These are phyloP conservation scores for Sinocyclocheilus anophthalmus DNA, from an alignment of 2,113 vertebrate genomes.

Conservation along the genomic window DNA sequence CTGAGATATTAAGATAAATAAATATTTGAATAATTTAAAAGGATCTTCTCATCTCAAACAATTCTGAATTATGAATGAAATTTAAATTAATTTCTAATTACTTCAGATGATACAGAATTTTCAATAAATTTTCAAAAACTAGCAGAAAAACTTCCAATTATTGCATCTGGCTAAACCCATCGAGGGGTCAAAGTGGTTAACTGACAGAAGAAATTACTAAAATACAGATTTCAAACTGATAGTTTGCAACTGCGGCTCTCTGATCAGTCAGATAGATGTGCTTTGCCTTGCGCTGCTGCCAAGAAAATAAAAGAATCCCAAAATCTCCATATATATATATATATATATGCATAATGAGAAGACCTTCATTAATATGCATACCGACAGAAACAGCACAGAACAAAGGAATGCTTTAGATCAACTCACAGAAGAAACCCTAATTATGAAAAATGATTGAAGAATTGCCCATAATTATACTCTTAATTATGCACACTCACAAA, in stretches of 20 bases:
- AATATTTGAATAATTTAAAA: background rate
- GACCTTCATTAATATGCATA: constrained; percentile 34
- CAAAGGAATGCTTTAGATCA: constrained; percentile 39
- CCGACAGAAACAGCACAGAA: constrained; percentile 9
- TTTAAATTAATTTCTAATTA: background rate
- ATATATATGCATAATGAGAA: constrained; percentile 28
- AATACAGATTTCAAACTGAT: background rate
- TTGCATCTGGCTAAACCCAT: background rate
- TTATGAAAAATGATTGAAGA: constrained; percentile 29
- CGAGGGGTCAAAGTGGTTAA: background rate
- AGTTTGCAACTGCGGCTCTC: background rate
- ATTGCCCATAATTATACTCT: constrained; percentile 39
- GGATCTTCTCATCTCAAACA: background rate
- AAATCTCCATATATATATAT: constrained; percentile 22
- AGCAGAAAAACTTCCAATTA: background rate
- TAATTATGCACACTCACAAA: constrained; percentile 22
- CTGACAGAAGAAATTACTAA: background rate
- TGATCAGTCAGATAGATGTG: constrained; percentile 20
- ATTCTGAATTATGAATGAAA: background rate
- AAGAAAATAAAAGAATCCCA: constrained; percentile 22
- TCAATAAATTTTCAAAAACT: background rate
- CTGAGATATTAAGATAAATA: background rate
- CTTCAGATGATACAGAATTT: background rate
- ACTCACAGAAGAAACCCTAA: constrained; percentile 30
- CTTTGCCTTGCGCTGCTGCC: background rate